phyloP scores from a whole-genome alignment of 2,113 vertebrate genomes.

The Rhagologus leucostigma region DNA sequence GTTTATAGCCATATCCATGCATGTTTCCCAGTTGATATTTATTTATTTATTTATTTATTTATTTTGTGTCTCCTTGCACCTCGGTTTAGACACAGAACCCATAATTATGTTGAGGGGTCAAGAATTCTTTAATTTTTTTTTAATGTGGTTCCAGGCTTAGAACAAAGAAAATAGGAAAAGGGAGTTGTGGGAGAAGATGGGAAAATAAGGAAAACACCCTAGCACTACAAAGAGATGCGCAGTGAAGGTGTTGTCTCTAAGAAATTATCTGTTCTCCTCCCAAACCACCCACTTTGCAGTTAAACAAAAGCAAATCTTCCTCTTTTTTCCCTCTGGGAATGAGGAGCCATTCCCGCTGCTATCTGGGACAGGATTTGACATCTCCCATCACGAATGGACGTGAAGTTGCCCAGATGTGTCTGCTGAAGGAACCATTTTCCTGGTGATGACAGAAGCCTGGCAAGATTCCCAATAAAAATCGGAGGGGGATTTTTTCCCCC shows the following conservation, averaged over 20 bases:
- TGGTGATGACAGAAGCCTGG: slow-evolving; percentile 50
- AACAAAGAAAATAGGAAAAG: neutral
- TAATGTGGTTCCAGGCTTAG: neutral
- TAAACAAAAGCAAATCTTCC: neutral
- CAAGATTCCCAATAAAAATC: slow-evolving; percentile 14
- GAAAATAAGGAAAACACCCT: neutral
- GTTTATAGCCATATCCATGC: rapidly evolving
- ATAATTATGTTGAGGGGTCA: neutral
- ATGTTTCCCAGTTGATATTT: neutral
- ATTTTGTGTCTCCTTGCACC: neutral
- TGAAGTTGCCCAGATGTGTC: slow-evolving; percentile 56
- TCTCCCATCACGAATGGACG: neutral
- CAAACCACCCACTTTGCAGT: neutral
- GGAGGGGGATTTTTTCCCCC: rapidly evolving
- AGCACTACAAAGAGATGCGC: neutral
- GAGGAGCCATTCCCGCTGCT: neutral
- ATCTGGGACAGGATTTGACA: slow-evolving; percentile 13
- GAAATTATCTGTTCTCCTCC: neutral
- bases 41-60: too few relatives aligned
- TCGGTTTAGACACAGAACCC: neutral
- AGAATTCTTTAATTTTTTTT: neutral
- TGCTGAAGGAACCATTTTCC: slow-evolving; percentile 29
- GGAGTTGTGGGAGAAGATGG: neutral
- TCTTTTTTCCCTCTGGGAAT: neutral
- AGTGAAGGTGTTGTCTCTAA: neutral